Percentiles rank a stretch among this genome's conserved stretches.
phyloP scores from a whole-genome alignment of 2,888 invertebrate species.

The Shargacucullia verbasci region DNA sequence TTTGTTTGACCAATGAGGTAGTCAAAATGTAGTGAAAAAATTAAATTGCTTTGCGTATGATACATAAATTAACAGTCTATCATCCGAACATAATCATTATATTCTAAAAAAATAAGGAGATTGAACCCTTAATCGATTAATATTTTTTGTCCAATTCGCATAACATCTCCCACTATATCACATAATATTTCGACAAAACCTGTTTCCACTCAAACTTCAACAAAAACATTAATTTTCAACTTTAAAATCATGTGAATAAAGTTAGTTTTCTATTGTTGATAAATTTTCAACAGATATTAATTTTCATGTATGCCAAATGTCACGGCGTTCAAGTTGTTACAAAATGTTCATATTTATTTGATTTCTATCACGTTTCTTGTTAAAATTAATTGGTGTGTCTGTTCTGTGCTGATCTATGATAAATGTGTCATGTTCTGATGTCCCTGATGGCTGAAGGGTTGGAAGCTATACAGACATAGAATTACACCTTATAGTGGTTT shows the following conservation, averaged over 20 bases:
- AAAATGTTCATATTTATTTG: slow-evolving; percentile 41
- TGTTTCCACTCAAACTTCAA: slow-evolving; percentile 26
- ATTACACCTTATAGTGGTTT: too few species aligned
- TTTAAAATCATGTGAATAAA: slow-evolving; percentile 28
- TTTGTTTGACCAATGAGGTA: too few species aligned
- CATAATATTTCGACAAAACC: slow-evolving; percentile 42
- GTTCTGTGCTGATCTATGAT: background rate
- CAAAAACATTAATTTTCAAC: slow-evolving; percentile 16
- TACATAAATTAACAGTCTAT: background rate
- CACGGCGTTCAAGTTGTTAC: slow-evolving; percentile 50
- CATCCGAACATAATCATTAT: background rate
- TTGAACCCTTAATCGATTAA: slow-evolving; percentile 1
- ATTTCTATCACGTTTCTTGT: slow-evolving; percentile 30
- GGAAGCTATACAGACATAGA: background rate
- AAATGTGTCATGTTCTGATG: background rate
- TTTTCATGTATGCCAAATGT: slow-evolving; percentile 55
- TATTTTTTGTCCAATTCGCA: slow-evolving; percentile 12
- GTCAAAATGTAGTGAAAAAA: too few species aligned
- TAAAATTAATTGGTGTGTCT: slow-evolving; percentile 23
- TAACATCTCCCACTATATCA: slow-evolving; percentile 13
- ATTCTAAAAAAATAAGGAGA: background rate
- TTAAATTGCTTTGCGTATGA: too few species aligned
- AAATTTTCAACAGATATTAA: slow-evolving; percentile 46
- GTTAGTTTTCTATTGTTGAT: slow-evolving; percentile 29
- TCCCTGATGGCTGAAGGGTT: background rate